A percentile compares a stretch with the other conserved stretches of the same genome.
These are phyloP conservation scores for Poeciliopsis presidionis DNA, from an alignment of 2,797 vertebrate species.

Conservation along the genomic window DNA sequence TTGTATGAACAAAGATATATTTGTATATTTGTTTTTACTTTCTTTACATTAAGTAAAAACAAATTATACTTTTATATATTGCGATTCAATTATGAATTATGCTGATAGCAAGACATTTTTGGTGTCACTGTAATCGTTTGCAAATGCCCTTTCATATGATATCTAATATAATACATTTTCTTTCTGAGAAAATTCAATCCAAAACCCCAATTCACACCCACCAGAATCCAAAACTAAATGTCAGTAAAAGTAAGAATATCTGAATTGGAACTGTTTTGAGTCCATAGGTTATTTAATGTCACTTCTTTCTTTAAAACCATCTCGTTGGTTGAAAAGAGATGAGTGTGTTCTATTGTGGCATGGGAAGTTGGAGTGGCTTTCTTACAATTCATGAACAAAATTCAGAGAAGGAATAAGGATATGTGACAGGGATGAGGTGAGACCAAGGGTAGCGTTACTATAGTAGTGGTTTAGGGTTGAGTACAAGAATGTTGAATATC, in stretches of 20 bases:
- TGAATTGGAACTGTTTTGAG: not conserved
- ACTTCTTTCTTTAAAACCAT: not conserved
- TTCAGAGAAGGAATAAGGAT: not conserved
- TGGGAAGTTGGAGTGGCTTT: not conserved
- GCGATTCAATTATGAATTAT: not conserved
- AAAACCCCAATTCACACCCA: not conserved
- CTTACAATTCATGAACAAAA: not conserved
- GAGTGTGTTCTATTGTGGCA: not conserved
- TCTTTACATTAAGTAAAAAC: no score
- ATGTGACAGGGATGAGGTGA: not conserved
- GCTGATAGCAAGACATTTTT: not conserved
- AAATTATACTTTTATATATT: no score
- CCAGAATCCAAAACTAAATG: not conserved
- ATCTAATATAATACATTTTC: not conserved
- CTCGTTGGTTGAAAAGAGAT: not conserved
- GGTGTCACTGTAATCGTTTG: not conserved
- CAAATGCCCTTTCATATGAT: not conserved
- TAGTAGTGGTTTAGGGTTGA: not conserved
- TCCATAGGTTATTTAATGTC: not conserved
- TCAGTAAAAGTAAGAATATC: no score
- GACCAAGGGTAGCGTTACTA: not conserved
- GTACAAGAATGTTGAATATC: not conserved
- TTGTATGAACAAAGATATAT: no score
- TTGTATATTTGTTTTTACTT: not conserved
- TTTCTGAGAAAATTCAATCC: not conserved